A percentile compares a stretch with the other conserved stretches of the same genome.
Conservation (phyloP, 2,113 vertebrate genomes). For the Dendropsophus ebraccatus region DNA sequence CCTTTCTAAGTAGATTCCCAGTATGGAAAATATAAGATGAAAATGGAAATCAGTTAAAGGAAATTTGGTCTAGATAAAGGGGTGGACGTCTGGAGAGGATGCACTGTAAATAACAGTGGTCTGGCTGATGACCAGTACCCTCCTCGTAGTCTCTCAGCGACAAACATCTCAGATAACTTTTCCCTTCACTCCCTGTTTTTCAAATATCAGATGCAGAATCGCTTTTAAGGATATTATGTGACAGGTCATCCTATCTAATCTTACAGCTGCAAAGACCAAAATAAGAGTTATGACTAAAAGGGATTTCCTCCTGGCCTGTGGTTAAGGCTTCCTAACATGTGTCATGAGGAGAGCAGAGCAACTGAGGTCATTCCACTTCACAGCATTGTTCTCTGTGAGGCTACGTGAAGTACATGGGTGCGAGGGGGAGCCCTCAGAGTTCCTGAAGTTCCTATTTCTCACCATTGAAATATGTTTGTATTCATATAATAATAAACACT, state of each 20-base stretch:
- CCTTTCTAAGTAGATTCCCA: not conserved
- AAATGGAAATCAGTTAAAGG: not conserved
- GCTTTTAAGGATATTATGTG: not conserved
- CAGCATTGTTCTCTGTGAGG: conserved; percentile 74
- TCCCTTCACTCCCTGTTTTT: not conserved
- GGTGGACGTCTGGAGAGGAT: not conserved
- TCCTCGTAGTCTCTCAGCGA: not conserved
- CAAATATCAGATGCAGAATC: not conserved
- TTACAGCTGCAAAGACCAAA: conserved; percentile 27
- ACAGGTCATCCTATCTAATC: conserved; percentile 30
- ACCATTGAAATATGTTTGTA: conserved; percentile 77
- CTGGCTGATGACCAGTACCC: not conserved
- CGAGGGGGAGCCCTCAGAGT: conserved; percentile 66
- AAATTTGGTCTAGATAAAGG: not conserved
- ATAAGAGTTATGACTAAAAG: conserved; percentile 61
- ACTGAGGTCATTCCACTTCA: conserved; percentile 77
- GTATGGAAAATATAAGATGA: not conserved
- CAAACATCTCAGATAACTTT: not conserved
- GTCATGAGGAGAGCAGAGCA: conserved; percentile 70
- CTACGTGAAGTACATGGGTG: conserved; percentile 69
- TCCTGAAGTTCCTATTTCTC: conserved; percentile 77
- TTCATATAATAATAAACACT: conserved; percentile 69
- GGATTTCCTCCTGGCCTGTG: conserved; percentile 71
- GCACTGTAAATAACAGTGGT: not conserved
- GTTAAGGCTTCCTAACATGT: conserved; percentile 57